phyloP scores from a whole-genome alignment of 1,140 invertebrate species.

The Heterodera carotae region DNA sequence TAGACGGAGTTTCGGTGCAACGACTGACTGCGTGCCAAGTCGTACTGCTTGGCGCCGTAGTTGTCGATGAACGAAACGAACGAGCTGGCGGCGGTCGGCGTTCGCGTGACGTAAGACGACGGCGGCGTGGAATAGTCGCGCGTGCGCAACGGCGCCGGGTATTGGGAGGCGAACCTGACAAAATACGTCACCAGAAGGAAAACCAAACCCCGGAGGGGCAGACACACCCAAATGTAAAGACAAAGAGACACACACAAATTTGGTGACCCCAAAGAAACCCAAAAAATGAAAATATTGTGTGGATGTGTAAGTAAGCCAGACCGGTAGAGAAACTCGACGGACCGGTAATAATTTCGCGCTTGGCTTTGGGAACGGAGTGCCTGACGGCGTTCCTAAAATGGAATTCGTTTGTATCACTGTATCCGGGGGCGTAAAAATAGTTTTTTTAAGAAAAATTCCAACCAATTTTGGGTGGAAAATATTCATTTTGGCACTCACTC shows the following conservation, averaged over 20 bases:
- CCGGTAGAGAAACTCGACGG: slow-evolving; percentile 26
- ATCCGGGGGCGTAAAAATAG: no score
- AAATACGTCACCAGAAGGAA: no score
- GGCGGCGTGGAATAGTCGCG: slow-evolving; percentile 64
- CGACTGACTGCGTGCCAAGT: slow-evolving; percentile 53
- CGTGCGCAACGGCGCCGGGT: slow-evolving; percentile 58
- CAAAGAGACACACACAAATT: not conserved
- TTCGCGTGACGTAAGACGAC: slow-evolving; percentile 52
- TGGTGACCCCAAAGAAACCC: no score
- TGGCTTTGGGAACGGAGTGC: slow-evolving; percentile 60
- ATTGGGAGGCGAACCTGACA: slow-evolving; percentile 55
- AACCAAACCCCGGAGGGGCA: no score
- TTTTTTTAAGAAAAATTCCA: no score
- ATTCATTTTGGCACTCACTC: slow-evolving; percentile 29
- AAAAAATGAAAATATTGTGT: no score
- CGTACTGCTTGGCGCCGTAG: slow-evolving; percentile 59
- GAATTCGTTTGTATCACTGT: no score
- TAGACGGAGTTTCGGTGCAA: slow-evolving; percentile 58
- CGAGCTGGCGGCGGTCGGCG: slow-evolving; percentile 55
- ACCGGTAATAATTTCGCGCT: slow-evolving; percentile 61
- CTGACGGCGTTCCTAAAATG: slow-evolving; percentile 49
- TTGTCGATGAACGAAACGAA: slow-evolving; percentile 65
- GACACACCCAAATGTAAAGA: no score
- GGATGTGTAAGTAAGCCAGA: not conserved
- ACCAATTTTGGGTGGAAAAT: not conserved